Base-by-base conservation (phyloP, 2,797 vertebrate species). In the Xenopus petersii region DNA sequence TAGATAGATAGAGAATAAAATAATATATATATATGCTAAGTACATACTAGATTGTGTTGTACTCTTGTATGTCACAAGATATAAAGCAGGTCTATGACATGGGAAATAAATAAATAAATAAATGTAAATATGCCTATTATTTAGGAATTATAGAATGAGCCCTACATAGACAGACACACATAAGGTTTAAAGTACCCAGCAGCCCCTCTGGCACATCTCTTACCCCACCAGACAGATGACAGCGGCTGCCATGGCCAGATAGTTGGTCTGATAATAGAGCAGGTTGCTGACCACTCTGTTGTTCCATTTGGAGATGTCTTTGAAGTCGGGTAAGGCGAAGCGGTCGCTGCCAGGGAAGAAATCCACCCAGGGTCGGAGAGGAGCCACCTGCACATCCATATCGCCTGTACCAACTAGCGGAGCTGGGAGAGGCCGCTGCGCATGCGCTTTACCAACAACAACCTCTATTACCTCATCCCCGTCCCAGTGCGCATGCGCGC, bases 191-290 rank as follows among this genome's bases (percentile, higher is more conserved):
- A 30, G 26, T 56, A 12, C 10, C 54, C 54, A 6, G 6, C 54
- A 15, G 15, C 58, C 21, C 0, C 55, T 10, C 54, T 9, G 10
- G 8, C 51, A 56, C 64, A 3, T 36, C 33, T 87, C 94, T 94
- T 81, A 98, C 97, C 97, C 96, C 21, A 98, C 95, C 10, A 95
- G 17, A 7, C 95, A 85, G 83, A 97, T 89, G 71, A 94, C 93
- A 51, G 77, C 79, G 48, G 94, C 80, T 12, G 92, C 92, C 83
- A 94, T 63, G 5, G 83, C 85, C 79, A 98, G 79, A 74, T 99
- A 98, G 80, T 98, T 98, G 15, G 94, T 98, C 83, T 98, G 96
- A 80, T 98, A 98, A 70, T 98, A 98, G 8, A 98, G 92, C 85
- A 98, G 85, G 83, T 98, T 99, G 91, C 88, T 98, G 83, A 97